Conservation (phyloP, 2,888 invertebrate genomes). For the Gonocerus acuteangulatus region DNA sequence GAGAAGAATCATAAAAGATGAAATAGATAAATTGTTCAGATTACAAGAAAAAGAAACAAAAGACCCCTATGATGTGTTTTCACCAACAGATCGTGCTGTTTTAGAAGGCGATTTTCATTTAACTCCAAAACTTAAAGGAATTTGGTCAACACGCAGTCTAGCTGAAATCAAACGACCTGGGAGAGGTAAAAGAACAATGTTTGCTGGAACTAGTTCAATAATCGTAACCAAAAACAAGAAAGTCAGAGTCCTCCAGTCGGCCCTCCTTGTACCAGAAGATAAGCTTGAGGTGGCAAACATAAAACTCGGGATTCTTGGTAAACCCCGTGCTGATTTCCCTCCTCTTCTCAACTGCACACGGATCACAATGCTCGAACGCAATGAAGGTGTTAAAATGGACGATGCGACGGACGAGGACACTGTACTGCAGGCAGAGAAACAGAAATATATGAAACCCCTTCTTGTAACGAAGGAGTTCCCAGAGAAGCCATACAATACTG, state of each 20-base stretch:
- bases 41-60: background rate
- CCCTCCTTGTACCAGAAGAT: constrained; percentile 6
- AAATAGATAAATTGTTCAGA: constrained; percentile 6
- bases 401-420: background rate
- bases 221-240: constrained; percentile 1
- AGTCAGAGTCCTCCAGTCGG: constrained; percentile 5
- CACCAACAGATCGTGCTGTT: constrained; percentile 1
- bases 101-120: constrained; percentile 15
- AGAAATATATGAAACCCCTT: background rate
- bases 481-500: background rate
- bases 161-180: constrained; percentile 12
- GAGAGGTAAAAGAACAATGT: background rate
- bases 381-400: background rate
- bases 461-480: background rate
- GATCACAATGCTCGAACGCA: background rate
- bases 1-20: constrained; percentile 3
- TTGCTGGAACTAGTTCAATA: background rate
- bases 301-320: constrained; percentile 14
- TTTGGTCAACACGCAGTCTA: background rate
- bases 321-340: constrained; percentile 10
- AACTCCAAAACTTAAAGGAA: background rate
- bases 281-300: constrained; percentile 9
- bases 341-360: constrained; percentile 8
- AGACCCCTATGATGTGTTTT: background rate
- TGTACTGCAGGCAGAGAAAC: background rate